phyloP scores from a whole-genome alignment of 2,797 vertebrate species.

The Pelodytes ibericus region DNA sequence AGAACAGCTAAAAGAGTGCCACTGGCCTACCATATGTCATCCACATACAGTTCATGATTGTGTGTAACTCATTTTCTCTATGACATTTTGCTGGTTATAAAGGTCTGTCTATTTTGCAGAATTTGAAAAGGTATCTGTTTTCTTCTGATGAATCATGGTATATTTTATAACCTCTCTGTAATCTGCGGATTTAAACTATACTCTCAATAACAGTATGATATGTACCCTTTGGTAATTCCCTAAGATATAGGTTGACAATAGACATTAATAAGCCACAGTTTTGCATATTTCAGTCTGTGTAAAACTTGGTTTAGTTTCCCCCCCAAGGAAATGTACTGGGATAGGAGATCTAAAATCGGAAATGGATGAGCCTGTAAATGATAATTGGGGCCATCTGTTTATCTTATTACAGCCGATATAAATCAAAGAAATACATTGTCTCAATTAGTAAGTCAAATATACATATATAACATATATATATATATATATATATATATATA shows the following conservation, averaged over 20 bases:
- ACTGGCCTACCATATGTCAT: too few relatives aligned
- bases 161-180: constrained; percentile 33
- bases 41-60: constrained; percentile 32
- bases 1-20: too few relatives aligned
- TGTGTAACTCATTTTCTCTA: constrained; percentile 36
- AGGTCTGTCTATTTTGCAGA: background rate
- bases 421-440: constrained; percentile 1
- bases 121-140: constrained; percentile 17
- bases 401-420: constrained; percentile 32
- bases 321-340: constrained; percentile 22
- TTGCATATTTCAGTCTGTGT: constrained; percentile 5
- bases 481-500: too few relatives aligned
- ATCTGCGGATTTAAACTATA: background rate
- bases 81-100: constrained; percentile 9
- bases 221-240: constrained; percentile 12
- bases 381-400: constrained; percentile 40
- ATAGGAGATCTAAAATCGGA: constrained; percentile 30
- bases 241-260: constrained; percentile 24
- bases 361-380: constrained; percentile 33
- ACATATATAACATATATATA: too few relatives aligned
- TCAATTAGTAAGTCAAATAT: too few relatives aligned
- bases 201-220: constrained; percentile 17
- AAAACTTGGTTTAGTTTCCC: constrained; percentile 23
- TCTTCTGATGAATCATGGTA: constrained; percentile 2
- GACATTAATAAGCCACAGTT: constrained; percentile 10